These are phyloP conservation scores for Mionectes olivaceus DNA, from an alignment of 2,797 vertebrate species.

Conservation along the genomic window DNA sequence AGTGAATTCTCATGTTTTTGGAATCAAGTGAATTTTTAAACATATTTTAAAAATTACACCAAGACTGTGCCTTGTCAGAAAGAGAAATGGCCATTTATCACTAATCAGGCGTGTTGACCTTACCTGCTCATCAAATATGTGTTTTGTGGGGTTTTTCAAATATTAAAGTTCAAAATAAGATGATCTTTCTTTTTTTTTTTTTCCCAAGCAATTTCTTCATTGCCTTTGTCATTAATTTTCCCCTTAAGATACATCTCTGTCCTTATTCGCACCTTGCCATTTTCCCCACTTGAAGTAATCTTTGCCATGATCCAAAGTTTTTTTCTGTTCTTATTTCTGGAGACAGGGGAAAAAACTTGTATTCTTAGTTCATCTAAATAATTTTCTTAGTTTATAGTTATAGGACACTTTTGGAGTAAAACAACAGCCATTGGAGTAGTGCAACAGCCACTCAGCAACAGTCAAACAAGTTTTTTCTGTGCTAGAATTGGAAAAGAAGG, in stretches of 20 bases:
- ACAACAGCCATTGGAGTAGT: background rate
- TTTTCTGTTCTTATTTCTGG: no score
- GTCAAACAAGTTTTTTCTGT: background rate
- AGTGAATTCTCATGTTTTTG: background rate
- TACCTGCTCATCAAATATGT: background rate
- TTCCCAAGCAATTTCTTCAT: no score
- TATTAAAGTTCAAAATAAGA: background rate
- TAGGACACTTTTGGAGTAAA: background rate
- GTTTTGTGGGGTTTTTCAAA: background rate
- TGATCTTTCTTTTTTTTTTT: background rate
- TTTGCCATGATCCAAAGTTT: no score
- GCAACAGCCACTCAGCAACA: background rate
- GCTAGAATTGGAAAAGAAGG: background rate
- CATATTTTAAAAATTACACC: background rate
- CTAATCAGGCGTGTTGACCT: background rate
- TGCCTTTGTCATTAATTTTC: no score
- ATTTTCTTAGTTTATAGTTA: slow-evolving; percentile 32
- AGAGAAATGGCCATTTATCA: background rate
- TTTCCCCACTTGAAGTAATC: no score
- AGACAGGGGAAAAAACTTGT: background rate
- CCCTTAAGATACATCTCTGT: no score
- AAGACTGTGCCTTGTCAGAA: background rate
- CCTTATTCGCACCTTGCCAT: no score
- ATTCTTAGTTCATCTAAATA: background rate
- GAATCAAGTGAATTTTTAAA: background rate